Evolutionary conservation across 1,140 invertebrate species (phyloP), one percentile per base, ranked within the genome.

Genomic region (Eumaeus atala): DNA sequence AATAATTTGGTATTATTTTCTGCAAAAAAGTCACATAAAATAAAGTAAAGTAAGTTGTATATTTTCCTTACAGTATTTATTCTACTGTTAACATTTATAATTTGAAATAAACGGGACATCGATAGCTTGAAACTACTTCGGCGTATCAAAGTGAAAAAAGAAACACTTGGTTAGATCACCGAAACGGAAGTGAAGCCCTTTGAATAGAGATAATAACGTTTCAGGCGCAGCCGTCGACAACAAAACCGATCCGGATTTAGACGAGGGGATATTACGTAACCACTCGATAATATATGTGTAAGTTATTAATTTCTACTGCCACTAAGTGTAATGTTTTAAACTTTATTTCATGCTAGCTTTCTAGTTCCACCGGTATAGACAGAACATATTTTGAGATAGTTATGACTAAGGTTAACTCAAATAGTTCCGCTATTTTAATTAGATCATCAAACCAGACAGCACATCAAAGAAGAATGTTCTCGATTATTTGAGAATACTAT

Each of bases 201-300:
- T 80, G 74, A 76, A 66, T 66, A 59, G 57, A 74, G 72, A 78
- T 81, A 81, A 77, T 81, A 81, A 77, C 67, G 54, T 72, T 77
- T 81, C 75, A 78, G 55, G 50, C 67, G 58, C 77, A 81, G 77
- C 71, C 62, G 56, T 63, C 67, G 67, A 55, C 64, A 58, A 38
- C 52, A 54, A 53, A 54, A 54, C 58, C 52, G 64, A 47, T 42
- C 47, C 62, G 69, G 66, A 75, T 79, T 77, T 77, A 56, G 67
- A 57, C 28, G 53, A 53, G 16, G 59, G 33, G 10, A 21, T 44
- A 53, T 52, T 52, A 14, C 38, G 37, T 36, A 49, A 48, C 37
- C 42, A 37, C 42, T 35, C 18, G 48, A 44, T 49, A 50, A 44
- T 42, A 35, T 44, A 28, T n/a, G 9, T 3, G 44, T 21, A 48